phyloP scores from a whole-genome alignment of 2,797 vertebrate species.

The Pseudotriccus pelzelni region DNA sequence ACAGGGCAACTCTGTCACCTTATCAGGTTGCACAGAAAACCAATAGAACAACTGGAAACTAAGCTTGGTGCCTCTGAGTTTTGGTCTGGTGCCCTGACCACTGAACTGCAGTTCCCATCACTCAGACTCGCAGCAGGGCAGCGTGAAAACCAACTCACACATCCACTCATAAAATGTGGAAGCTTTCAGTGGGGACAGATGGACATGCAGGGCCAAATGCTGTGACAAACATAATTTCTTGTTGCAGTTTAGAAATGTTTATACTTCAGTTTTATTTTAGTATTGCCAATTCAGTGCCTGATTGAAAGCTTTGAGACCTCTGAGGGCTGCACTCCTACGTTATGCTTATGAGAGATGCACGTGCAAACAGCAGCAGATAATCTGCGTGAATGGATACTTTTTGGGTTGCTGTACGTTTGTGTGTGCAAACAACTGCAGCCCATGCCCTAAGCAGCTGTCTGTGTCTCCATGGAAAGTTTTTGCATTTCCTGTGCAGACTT shows the following conservation, averaged over 20 bases:
- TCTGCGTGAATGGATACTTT: background rate
- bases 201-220: background rate
- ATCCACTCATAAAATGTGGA: background rate
- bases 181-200: background rate
- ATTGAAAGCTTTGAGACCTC: constrained; percentile 37
- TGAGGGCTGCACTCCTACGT: background rate
- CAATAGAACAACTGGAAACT: background rate
- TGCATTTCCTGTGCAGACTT: background rate
- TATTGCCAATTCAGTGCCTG: constrained; percentile 16
- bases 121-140: background rate
- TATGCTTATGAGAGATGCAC: background rate
- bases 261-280: constrained; percentile 1
- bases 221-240: constrained; percentile 20
- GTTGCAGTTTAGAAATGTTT: background rate
- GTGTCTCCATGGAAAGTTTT: background rate
- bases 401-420: background rate
- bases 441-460: background rate
- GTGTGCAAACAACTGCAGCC: constrained; percentile 5
- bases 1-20: background rate
- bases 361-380: constrained; percentile 3
- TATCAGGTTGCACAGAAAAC: background rate
- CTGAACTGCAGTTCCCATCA: background rate
- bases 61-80: background rate
- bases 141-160: background rate
- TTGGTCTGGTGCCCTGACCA: background rate